Percentiles rank a stretch among this genome's conserved stretches.
These are phyloP conservation scores for Antitype chi DNA, from an alignment of 2,888 invertebrate species.

Conservation along the genomic window DNA sequence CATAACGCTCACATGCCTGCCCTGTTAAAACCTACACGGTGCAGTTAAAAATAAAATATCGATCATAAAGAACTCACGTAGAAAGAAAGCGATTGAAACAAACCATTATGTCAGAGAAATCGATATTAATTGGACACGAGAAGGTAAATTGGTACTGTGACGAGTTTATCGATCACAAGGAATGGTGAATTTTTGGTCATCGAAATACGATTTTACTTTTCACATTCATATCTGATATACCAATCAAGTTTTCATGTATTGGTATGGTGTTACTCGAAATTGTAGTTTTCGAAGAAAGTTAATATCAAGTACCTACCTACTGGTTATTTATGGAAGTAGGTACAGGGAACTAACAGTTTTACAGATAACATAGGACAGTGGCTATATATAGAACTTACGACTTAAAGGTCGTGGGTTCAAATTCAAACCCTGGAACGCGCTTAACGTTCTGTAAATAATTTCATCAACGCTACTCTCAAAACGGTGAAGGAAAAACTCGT, in stretches of 20 bases:
- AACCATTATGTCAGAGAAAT: conserved; percentile 73
- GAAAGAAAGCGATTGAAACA: conserved; percentile 70
- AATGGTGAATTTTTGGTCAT: conserved; percentile 11
- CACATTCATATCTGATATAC: conserved; percentile 12
- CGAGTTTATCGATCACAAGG: conserved; percentile 43
- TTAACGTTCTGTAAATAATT: too few species aligned
- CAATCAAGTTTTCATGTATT: conserved; percentile 35
- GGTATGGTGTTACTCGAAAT: background rate
- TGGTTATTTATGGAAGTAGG: too few species aligned
- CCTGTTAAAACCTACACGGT: background rate
- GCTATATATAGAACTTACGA: too few species aligned
- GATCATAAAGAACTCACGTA: conserved; percentile 56
- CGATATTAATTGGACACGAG: conserved; percentile 69
- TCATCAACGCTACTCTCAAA: too few species aligned
- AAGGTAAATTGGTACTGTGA: conserved; percentile 32
- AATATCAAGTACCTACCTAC: conserved; percentile 1
- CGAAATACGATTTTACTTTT: conserved; percentile 24
- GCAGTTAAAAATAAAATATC: conserved; percentile 42
- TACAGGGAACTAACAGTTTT: background rate
- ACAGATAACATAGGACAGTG: background rate
- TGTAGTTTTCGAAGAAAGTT: conserved; percentile 26
- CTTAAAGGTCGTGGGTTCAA: too few species aligned
- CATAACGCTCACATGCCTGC: background rate
- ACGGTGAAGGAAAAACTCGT: too few species aligned
- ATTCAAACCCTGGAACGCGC: too few species aligned